Evolutionary conservation across 1,140 invertebrate species (phyloP).

Genomic region (Brachionus rotundiformis): DNA sequence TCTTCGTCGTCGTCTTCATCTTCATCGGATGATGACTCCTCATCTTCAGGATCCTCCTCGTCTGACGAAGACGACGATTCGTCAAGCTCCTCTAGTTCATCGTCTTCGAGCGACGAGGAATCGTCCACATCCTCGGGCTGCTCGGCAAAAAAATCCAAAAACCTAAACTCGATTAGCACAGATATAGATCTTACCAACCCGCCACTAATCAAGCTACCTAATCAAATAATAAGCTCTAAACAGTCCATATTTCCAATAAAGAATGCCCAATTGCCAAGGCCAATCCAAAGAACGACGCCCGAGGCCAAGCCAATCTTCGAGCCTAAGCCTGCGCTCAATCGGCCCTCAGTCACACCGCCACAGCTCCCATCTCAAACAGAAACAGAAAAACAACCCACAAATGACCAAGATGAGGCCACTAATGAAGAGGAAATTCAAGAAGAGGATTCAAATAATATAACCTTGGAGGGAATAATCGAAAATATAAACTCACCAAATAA

Average conservation of each 20-base stretch:
- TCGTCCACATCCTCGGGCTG: not conserved
- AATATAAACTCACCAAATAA: conserved; percentile 39
- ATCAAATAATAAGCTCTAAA: not conserved
- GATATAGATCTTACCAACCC: not conserved
- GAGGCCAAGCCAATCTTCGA: not conserved
- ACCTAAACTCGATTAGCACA: not conserved
- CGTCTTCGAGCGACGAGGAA: conserved; percentile 32
- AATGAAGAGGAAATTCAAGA: conserved; percentile 12
- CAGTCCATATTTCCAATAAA: not conserved
- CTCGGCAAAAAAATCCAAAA: not conserved
- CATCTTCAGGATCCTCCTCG: not conserved
- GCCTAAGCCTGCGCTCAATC: not conserved
- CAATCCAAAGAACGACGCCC: not conserved
- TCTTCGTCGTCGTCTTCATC: conserved; percentile 24
- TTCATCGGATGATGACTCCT: not conserved
- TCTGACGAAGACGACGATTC: conserved; percentile 21
- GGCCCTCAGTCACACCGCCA: not conserved
- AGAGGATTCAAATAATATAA: conserved; percentile 27
- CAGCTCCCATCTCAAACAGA: not conserved
- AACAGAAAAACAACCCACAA: not conserved
- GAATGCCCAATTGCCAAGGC: not conserved
- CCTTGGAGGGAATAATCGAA: conserved; percentile 9
- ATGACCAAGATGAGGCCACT: not conserved
- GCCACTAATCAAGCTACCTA: not conserved
- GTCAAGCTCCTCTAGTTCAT: conserved; percentile 6